These are phyloP conservation scores for Doris montereyensis DNA, from an alignment of 2,888 invertebrate genomes.

Conservation along the genomic window DNA sequence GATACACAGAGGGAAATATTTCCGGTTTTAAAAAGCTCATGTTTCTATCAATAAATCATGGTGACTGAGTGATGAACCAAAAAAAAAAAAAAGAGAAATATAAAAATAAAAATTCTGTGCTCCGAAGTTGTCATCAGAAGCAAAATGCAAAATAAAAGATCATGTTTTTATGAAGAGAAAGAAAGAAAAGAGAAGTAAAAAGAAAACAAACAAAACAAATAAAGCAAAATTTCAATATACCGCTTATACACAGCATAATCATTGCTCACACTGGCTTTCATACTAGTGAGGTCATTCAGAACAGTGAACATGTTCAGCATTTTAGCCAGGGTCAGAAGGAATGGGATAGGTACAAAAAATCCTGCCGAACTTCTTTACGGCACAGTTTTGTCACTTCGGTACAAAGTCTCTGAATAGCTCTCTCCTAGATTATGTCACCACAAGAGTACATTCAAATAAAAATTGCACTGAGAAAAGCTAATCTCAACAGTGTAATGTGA, in stretches of 20 bases:
- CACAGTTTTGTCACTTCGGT: slow-evolving; percentile 95
- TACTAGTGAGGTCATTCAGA: slow-evolving; percentile 98
- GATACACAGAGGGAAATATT: no score
- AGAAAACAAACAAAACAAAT: background rate
- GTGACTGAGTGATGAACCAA: no score
- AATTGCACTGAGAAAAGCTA: no score
- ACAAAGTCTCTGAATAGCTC: slow-evolving; percentile 95
- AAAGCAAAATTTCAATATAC: slow-evolving; percentile 73
- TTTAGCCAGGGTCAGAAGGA: slow-evolving; percentile 92
- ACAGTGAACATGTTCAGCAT: slow-evolving; percentile 99
- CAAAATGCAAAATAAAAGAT: background rate
- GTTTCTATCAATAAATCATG: no score
- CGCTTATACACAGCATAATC: slow-evolving; percentile 97
- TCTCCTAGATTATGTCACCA: slow-evolving; percentile 76
- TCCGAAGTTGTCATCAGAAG: no score
- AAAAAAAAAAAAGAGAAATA: no score
- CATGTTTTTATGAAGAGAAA: background rate
- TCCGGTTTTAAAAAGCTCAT: no score
- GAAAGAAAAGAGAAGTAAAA: background rate
- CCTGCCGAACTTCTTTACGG: slow-evolving; percentile 96
- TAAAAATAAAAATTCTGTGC: no score
- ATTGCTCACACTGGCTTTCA: slow-evolving; percentile 99
- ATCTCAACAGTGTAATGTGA: no score
- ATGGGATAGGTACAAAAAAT: slow-evolving; percentile 98
- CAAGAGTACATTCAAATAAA: no score